A percentile compares a stretch with the other conserved stretches of the same genome.
Conservation (phyloP, 2,797 vertebrate species). For the Acanthornis magna region DNA sequence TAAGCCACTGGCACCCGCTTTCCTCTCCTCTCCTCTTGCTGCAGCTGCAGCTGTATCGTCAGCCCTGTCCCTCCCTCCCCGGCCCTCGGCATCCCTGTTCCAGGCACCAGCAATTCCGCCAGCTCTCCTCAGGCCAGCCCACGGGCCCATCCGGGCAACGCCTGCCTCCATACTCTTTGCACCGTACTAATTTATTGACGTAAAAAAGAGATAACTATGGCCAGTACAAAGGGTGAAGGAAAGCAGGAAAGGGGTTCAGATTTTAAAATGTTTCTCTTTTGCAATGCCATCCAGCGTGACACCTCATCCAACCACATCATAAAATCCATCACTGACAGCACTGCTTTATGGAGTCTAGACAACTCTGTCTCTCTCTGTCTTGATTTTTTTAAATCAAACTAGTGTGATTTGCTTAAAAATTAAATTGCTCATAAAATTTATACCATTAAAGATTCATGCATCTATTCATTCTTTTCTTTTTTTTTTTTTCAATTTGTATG, state of each 20-base stretch:
- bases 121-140: slow-evolving; percentile 87
- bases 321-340: background rate
- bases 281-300: background rate
- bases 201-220: background rate
- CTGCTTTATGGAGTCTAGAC: slow-evolving; percentile 21
- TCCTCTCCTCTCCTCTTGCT: slow-evolving; percentile 85
- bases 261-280: slow-evolving; percentile 3
- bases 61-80: slow-evolving; percentile 81
- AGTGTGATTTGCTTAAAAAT: slow-evolving; percentile 34
- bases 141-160: slow-evolving; percentile 87
- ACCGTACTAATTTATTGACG: slow-evolving; percentile 79
- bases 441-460: slow-evolving; percentile 14
- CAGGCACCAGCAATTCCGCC: slow-evolving; percentile 80
- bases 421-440: slow-evolving; percentile 16
- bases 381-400: background rate
- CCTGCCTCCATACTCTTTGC: slow-evolving; percentile 89
- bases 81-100: slow-evolving; percentile 84
- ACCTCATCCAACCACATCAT: background rate
- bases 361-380: background rate
- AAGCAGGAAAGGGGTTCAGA: slow-evolving; percentile 6
- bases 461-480: background rate
- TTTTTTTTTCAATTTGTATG: slow-evolving; percentile 13
- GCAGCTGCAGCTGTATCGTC: slow-evolving; percentile 78
- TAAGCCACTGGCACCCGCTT: slow-evolving; percentile 86
- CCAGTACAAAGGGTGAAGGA: slow-evolving; percentile 39